These are phyloP conservation scores for Monarcha castaneiventris DNA, from an alignment of 2,113 vertebrate species.

Conservation along the genomic window DNA sequence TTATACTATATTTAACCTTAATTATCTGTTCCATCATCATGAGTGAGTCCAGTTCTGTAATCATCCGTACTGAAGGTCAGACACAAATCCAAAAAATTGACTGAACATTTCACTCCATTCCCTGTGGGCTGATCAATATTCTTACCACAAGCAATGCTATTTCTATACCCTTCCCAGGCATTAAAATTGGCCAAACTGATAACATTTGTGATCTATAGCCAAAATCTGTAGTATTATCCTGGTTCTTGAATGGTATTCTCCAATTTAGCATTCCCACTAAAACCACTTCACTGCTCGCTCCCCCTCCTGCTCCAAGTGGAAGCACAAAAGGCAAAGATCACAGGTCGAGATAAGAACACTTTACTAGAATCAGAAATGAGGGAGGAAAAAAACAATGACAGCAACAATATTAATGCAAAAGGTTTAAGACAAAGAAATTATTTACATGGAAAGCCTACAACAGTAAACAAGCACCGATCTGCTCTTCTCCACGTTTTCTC, in stretches of 20 bases:
- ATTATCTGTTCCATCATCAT: background rate
- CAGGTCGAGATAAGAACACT: background rate
- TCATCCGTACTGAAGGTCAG: background rate
- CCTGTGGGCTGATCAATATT: background rate
- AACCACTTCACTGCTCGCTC: fast-evolving
- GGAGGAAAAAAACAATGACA: background rate
- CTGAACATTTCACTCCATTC: background rate
- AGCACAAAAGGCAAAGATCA: background rate
- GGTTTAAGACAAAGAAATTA: background rate
- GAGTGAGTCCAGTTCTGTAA: background rate
- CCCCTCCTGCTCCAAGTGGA: background rate
- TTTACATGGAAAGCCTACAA: background rate
- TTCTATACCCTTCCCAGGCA: background rate
- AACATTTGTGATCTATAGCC: background rate
- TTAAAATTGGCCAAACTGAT: background rate
- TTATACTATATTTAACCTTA: background rate
- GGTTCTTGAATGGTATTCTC: background rate
- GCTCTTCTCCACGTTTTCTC: background rate
- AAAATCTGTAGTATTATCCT: background rate
- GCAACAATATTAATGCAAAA: background rate
- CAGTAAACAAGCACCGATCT: background rate
- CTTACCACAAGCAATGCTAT: background rate
- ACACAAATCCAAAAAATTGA: background rate
- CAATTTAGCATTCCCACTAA: fast-evolving
- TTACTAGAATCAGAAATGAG: background rate